Conservation (phyloP, 2,888 invertebrate genomes). For the Blera fallax region DNA sequence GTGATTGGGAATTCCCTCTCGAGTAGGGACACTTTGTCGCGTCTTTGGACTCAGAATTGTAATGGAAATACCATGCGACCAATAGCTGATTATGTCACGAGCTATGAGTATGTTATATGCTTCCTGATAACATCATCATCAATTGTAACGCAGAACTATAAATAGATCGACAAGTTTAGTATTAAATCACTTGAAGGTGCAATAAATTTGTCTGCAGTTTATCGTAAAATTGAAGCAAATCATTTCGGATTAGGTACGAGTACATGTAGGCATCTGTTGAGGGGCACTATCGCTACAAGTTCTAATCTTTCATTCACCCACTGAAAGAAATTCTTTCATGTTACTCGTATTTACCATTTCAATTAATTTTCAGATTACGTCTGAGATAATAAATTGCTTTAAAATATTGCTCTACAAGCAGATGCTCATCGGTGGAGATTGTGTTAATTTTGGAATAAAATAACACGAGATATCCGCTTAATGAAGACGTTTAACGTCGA, state of each 20-base stretch:
- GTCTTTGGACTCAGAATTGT: background rate
- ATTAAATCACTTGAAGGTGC: no score
- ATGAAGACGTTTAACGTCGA: background rate
- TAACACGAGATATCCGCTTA: background rate
- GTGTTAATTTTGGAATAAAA: background rate
- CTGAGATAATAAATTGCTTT: constrained; percentile 11
- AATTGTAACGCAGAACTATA: no score
- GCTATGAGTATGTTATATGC: background rate
- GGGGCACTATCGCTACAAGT: background rate
- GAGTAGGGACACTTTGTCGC: no score
- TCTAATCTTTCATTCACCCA: background rate
- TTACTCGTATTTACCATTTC: background rate
- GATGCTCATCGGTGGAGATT: background rate
- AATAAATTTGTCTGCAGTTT: no score
- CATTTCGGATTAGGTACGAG: no score
- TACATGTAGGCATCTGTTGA: background rate
- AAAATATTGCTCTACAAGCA: background rate
- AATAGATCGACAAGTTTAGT: no score
- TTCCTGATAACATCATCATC: no score
- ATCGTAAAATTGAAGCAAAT: no score
- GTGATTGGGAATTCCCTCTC: background rate
- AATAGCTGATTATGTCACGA: background rate
- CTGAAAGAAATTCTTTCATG: background rate
- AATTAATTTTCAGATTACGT: background rate
- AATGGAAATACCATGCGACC: background rate